phyloP scores from a whole-genome alignment of 2,888 invertebrate genomes.

The Anoncus sp. region DNA sequence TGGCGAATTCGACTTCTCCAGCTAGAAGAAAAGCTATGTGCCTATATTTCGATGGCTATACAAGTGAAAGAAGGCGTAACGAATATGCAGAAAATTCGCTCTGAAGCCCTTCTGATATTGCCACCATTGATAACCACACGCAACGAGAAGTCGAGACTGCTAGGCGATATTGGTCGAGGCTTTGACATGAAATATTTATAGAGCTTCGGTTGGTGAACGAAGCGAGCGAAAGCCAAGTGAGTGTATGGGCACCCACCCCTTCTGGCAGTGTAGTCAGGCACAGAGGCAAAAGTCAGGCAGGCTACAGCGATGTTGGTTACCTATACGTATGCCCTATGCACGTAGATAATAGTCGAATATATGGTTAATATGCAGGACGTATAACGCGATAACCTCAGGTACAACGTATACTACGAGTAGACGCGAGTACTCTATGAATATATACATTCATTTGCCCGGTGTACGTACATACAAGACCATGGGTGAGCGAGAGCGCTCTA shows the following conservation, averaged over 20 bases:
- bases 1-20: slow-evolving; percentile 20
- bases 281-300: not conserved
- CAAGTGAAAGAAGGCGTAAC: not conserved
- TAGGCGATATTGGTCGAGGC: slow-evolving; percentile 55
- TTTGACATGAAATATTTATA: slow-evolving; percentile 63
- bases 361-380: slow-evolving; percentile 22
- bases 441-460: slow-evolving; percentile 55
- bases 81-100: not conserved
- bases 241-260: not conserved
- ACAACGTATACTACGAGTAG: slow-evolving; percentile 39
- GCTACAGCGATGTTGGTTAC: slow-evolving; percentile 17
- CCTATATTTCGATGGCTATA: not conserved
- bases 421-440: slow-evolving; percentile 54
- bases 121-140: slow-evolving; percentile 2
- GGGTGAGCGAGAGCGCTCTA: slow-evolving; percentile 6
- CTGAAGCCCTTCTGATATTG: slow-evolving; percentile 17
- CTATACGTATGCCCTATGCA: slow-evolving; percentile 4
- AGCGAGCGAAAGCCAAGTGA: slow-evolving; percentile 28
- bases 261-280: slow-evolving; percentile 19
- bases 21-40: not conserved
- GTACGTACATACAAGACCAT: slow-evolving; percentile 13
- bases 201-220: slow-evolving; percentile 46
- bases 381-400: slow-evolving; percentile 35
- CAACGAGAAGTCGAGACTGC: slow-evolving; percentile 43
- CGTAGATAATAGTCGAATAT: slow-evolving; percentile 27